Evolutionary conservation across 2,113 vertebrate genomes (phyloP), one percentile per base, ranked within the genome.

Genomic region (Hylia prasina): DNA sequence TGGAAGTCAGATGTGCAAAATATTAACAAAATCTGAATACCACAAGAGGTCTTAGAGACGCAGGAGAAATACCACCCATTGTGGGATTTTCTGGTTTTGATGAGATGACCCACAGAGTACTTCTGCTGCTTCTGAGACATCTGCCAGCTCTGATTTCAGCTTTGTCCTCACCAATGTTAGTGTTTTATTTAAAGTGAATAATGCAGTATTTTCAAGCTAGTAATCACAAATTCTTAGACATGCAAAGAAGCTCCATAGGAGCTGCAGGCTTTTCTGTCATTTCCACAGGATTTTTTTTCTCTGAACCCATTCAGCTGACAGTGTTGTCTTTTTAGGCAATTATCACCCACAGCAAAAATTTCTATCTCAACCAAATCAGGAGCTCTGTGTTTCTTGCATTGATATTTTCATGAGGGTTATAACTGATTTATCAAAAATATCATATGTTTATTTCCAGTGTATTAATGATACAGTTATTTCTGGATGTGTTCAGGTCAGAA

Each of bases 1-100:
- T 66, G 42, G 73, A 91, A 87, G 50, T 61, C 39, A 73, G 83
- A 88, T 18, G 21, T 73, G 45, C 25, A 81, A 90, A 95, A 80
- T 44, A 13, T 27, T 60, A 75, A 75, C 12, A 23, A 95, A 83
- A 27, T 25, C 45, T 65, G 40, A 83, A 77, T 83, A 54, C 61
- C 5, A 3, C 31, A 70, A 58, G 39, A 20, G n/a, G 14, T 57
- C 51, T 96, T 3, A 5, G 54, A 90, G 45, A 20, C 48, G 87
- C 7, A 6, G 31, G 48, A 88, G 40, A 81, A 86, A 86, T 70
- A 27, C 23, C 72, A 83, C 44, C 48, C 50, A 47, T 20, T 28
- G 54, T 71, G 61, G 60, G 40, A 89, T 90, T 87, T 87, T 83
- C 71, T 61, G 30, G 3, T 60, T 79, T 71, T 86, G 57, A 72